Evolutionary conservation across 1,140 invertebrate species (phyloP), one percentile per base, ranked within the genome.

Genomic region (Diprion similis): DNA sequence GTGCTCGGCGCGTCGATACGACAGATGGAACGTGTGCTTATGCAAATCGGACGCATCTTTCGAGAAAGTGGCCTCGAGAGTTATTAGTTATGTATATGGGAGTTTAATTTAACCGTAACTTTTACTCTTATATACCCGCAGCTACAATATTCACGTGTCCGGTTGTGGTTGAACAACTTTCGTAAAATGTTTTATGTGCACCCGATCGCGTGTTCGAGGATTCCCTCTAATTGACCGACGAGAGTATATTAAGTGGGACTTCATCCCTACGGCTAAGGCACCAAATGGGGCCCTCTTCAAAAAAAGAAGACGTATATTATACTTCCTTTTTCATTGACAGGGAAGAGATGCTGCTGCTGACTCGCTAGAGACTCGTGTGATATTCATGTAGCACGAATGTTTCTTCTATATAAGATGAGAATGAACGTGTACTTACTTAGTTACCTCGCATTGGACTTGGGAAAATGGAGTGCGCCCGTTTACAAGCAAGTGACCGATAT

Each of bases 91-190:
- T 37, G 24, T 37, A 37, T 37, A 59, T 59, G 51, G 11, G 51
- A 59, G 51, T 59, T 59, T 59, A 59, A 59, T 59, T 17, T 59
- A 59, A 59, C 51, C 51, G 51, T 59, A 59, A 59, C 51, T 59
- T 59, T 17, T 59, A 59, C 51, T 59, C n/a, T 59, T 8, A 9
- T 15, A 37, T 37, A 37, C 24, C 24, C 24, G 24, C 24, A 37
- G 24, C 24, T 37, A 37, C 24, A 6, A 6, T 37, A 37, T 37
- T n/a, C n/a, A n/a, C n/a, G n/a, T n/a, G 51, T 59, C 51, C 11
- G 11, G 51, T 15, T 17, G 51, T 17, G 51, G 51, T 59, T 59
- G 51, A 59, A 59, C n/a, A 9, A 59, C n/a, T 59, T 59, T 17
- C 11, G 9, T 13, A 59, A 59, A 59, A 59, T 59, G 51, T 59